Conservation (phyloP, 2,888 invertebrate species). For the Toxonevra muliebris region DNA sequence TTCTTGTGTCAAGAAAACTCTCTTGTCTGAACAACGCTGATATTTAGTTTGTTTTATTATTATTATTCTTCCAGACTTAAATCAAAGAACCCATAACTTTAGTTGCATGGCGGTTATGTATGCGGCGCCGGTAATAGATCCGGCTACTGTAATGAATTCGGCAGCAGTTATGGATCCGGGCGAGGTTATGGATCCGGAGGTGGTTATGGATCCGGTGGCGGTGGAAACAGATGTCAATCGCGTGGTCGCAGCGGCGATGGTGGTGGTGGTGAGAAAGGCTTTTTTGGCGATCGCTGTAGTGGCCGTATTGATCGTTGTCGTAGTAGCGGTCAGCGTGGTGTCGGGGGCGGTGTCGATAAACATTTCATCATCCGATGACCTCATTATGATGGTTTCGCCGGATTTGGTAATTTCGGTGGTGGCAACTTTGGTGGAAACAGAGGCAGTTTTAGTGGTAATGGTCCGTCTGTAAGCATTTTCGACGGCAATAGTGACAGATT, state of each 20-base stretch:
- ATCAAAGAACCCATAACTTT: conserved; percentile 91
- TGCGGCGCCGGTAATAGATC: too few species aligned
- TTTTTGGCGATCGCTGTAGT: conserved; percentile 42
- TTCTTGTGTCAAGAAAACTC: too few species aligned
- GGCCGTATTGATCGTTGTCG: conserved; percentile 49
- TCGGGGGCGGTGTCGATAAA: conserved; percentile 44
- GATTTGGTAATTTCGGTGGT: conserved; percentile 49
- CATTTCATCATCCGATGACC: conserved; percentile 47
- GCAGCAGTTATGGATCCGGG: too few species aligned
- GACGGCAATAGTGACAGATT: conserved; percentile 36
- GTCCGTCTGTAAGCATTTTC: conserved; percentile 37
- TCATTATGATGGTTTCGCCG: conserved; percentile 51
- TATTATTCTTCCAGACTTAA: conserved; percentile 72
- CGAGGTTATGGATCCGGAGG: too few species aligned
- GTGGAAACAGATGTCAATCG: conserved; percentile 50
- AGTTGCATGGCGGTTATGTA: conserved; percentile 91
- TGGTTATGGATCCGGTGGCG: conserved; percentile 76
- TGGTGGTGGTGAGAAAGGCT: conserved; percentile 55
- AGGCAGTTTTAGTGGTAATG: conserved; percentile 26
- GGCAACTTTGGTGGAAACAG: conserved; percentile 48
- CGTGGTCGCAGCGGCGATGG: conserved; percentile 63
- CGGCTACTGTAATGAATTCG: too few species aligned
- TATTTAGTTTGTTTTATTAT: background rate
- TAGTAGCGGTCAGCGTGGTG: conserved; percentile 48
- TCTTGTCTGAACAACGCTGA: too few species aligned